Evolutionary conservation across 2,113 vertebrate genomes (phyloP).

Genomic region (Canis aureus): DNA sequence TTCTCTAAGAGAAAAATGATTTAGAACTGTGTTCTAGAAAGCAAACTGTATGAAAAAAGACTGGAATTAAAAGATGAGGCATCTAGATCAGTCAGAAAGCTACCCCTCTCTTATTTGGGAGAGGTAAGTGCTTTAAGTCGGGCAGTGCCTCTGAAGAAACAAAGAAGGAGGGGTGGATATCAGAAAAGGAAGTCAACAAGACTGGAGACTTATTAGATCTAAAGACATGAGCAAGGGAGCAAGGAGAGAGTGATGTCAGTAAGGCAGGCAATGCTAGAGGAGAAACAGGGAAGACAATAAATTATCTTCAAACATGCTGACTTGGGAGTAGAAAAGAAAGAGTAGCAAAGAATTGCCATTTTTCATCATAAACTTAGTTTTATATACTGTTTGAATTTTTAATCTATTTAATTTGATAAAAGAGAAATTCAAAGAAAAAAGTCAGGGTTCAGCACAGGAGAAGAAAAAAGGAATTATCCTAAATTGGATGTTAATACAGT

Average conservation of each 20-base stretch:
- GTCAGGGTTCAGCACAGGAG: background rate
- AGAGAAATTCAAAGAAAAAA: conserved; percentile 5
- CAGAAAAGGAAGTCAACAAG: background rate
- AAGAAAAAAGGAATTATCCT: background rate
- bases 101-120: background rate
- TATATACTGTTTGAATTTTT: background rate
- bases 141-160: background rate
- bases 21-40: conserved; percentile 1
- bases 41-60: background rate
- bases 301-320: background rate
- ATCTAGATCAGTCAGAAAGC: background rate
- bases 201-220: background rate
- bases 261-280: background rate
- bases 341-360: background rate
- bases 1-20: background rate
- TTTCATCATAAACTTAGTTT: background rate
- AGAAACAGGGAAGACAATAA: background rate
- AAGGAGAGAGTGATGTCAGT: background rate
- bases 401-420: background rate
- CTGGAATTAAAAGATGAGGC: background rate
- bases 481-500: background rate
- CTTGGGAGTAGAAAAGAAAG: background rate
- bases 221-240: background rate
- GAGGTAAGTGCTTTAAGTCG: background rate
- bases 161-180: background rate